Evolutionary conservation across 2,797 vertebrate species (phyloP).

Genomic region (Sebastes ruberrimus): DNA sequence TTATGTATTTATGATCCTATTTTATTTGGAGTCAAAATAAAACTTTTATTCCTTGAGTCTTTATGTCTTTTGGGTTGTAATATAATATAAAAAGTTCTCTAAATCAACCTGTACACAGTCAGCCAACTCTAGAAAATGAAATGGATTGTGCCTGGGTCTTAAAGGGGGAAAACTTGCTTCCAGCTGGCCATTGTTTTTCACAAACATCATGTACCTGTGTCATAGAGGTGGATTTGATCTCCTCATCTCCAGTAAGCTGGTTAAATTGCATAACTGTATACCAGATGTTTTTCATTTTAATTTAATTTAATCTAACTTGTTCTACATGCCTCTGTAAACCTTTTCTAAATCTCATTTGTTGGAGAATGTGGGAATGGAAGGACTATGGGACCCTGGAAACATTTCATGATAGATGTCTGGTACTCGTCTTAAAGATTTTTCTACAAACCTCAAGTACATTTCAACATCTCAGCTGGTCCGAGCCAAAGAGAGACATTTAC

Average conservation of each 20-base stretch:
- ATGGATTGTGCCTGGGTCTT: neutral
- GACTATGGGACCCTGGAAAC: slow-evolving; percentile 48
- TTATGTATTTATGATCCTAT: neutral
- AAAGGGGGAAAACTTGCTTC: slow-evolving; percentile 5
- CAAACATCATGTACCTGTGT: slow-evolving; percentile 33
- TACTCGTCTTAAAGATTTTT: slow-evolving; percentile 53
- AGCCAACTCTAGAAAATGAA: slow-evolving; percentile 18
- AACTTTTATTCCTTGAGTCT: neutral
- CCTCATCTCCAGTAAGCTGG: neutral
- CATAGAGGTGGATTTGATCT: slow-evolving; percentile 25
- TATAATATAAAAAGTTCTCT: slow-evolving; percentile 11
- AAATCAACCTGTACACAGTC: slow-evolving; percentile 6
- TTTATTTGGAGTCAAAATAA: neutral
- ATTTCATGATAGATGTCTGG: slow-evolving; percentile 66
- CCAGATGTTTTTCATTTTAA: slow-evolving; percentile 46
- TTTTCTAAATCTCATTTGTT: slow-evolving; percentile 8
- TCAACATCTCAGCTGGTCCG: slow-evolving; percentile 36
- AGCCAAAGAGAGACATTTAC: slow-evolving; percentile 63
- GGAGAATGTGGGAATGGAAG: slow-evolving; percentile 20
- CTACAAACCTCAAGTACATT: slow-evolving; percentile 48
- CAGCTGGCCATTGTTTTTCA: slow-evolving; percentile 31
- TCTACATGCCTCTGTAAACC: slow-evolving; percentile 17
- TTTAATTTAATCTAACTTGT: slow-evolving; percentile 22
- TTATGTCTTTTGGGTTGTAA: neutral
- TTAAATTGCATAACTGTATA: slow-evolving; percentile 3